These are phyloP conservation scores for Drosophila suboccidentalis DNA, from an alignment of 2,888 invertebrate genomes.

Conservation along the genomic window DNA sequence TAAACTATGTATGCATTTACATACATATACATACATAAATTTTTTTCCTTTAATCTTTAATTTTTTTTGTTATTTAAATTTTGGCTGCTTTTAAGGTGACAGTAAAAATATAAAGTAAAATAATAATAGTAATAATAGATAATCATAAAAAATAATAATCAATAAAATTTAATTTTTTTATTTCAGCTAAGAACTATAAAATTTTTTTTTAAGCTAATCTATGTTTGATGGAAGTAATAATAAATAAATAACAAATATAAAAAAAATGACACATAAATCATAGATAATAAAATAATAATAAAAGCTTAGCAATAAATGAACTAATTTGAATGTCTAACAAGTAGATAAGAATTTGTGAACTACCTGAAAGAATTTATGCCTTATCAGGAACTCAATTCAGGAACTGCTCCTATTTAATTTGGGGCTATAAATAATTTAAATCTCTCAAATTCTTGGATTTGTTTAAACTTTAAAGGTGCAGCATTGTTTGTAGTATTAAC, in stretches of 20 bases:
- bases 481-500: not conserved
- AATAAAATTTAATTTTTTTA: not conserved
- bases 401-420: constrained; percentile 3
- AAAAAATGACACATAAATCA: constrained; percentile 18
- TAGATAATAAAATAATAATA: constrained; percentile 10
- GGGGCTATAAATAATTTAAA: not conserved
- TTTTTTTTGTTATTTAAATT: too few species aligned
- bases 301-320: constrained; percentile 6
- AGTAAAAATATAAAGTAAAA: too few species aligned
- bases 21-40: too few species aligned
- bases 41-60: too few species aligned
- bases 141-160: not conserved
- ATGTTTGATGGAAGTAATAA: not conserved
- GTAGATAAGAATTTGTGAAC: constrained; percentile 4
- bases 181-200: not conserved
- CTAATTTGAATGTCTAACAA: constrained; percentile 18
- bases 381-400: constrained; percentile 6
- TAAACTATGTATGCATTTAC: not conserved
- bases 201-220: not conserved
- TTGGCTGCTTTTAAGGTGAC: too few species aligned
- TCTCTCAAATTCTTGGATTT: not conserved
- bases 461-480: not conserved
- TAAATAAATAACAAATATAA: not conserved
- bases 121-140: not conserved
- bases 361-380: constrained; percentile 5